These are phyloP conservation scores for Agelas oroides DNA, from an alignment of 37 sponge, comb jelly and placozoan species.

Conservation along the genomic window DNA sequence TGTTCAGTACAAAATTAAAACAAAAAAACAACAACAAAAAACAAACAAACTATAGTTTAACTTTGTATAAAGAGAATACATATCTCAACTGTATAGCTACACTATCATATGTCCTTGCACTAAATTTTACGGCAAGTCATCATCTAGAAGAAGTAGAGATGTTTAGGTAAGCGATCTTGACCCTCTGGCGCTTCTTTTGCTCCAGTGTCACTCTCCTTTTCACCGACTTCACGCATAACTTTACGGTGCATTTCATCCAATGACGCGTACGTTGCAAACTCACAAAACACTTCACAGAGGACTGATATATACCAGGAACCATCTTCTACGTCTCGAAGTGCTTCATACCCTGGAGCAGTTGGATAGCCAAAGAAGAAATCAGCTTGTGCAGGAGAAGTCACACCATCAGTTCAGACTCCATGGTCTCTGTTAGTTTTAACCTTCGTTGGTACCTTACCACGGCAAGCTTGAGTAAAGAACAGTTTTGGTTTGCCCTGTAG, in stretches of 20 bases:
- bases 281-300: constrained; percentile 30
- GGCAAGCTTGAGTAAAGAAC: constrained; percentile 92
- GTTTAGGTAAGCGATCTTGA: neutral
- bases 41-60: too few relatives aligned
- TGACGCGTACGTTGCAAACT: neutral
- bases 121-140: too few relatives aligned
- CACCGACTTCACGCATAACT: constrained; percentile 12
- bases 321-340: constrained; percentile 26
- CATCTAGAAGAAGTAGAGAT: constrained; percentile 20
- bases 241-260: constrained; percentile 33
- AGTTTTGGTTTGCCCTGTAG: constrained; percentile 84
- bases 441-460: constrained; percentile 64
- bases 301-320: constrained; percentile 63
- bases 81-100: too few relatives aligned
- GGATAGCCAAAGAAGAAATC: constrained; percentile 71
- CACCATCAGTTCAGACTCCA: constrained; percentile 16
- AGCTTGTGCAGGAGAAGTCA: constrained; percentile 34
- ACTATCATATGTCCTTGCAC: too few relatives aligned
- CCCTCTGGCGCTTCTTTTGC: constrained; percentile 21
- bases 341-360: constrained; percentile 24
- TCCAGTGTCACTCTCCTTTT: neutral
- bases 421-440: too few relatives aligned
- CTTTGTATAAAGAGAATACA: too few relatives aligned
- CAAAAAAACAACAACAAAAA: too few relatives aligned
- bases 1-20: too few relatives aligned